Evolutionary conservation across 2,113 vertebrate genomes (phyloP).

Genomic region (Seriola rivoliana): DNA sequence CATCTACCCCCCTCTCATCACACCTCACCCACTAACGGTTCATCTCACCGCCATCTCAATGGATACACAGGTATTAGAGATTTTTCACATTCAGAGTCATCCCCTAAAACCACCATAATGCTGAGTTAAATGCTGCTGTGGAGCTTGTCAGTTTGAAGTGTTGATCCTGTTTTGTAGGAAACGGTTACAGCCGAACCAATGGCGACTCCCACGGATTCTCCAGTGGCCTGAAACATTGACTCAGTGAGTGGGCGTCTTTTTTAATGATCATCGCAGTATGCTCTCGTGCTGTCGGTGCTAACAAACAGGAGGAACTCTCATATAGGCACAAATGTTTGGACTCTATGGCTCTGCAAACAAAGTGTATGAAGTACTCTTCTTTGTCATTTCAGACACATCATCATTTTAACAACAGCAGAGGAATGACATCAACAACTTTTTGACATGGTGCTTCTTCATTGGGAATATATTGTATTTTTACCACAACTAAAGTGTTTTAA

Average conservation of each 20-base stretch:
- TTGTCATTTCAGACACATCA: conserved; percentile 78
- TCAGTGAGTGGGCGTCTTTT: conserved; percentile 53
- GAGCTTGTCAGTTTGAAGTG: background rate
- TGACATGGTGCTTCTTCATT: conserved; percentile 92
- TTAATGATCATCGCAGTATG: conserved; percentile 11
- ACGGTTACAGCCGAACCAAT: conserved; percentile 65
- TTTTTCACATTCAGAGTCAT: background rate
- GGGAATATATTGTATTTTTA: conserved; percentile 92
- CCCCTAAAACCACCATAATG: background rate
- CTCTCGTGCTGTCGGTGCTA: background rate
- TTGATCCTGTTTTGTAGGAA: conserved; percentile 61
- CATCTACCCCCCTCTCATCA: conserved; percentile 12
- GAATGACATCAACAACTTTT: conserved; percentile 78
- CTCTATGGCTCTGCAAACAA: background rate
- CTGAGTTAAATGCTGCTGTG: background rate
- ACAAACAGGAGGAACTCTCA: background rate
- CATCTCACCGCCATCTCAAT: conserved; percentile 63
- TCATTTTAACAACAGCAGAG: conserved; percentile 80
- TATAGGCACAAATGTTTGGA: background rate
- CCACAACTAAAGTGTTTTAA: conserved; percentile 88
- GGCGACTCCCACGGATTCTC: conserved; percentile 64
- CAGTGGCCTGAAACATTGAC: conserved; percentile 61
- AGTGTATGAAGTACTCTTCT: background rate
- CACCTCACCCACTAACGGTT: conserved; percentile 31
- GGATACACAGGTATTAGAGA: conserved; percentile 71